These are phyloP conservation scores for Tipula helvola DNA, from an alignment of 2,888 invertebrate species.

Conservation along the genomic window DNA sequence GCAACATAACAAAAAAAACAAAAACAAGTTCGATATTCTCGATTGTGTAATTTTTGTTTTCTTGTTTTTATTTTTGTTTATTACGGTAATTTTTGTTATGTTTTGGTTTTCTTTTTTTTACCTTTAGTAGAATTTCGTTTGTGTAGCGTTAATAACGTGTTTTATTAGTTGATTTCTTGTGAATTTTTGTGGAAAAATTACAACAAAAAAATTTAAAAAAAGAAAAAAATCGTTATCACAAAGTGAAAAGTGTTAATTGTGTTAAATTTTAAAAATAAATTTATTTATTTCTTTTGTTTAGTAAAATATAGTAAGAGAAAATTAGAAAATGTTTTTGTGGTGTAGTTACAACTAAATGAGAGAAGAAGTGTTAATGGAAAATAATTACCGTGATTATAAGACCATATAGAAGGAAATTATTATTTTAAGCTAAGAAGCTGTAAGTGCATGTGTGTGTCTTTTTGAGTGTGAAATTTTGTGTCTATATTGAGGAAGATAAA, in stretches of 20 bases:
- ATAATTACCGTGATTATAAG: background rate
- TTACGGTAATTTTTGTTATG: background rate
- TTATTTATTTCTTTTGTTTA: background rate
- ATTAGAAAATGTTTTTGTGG: background rate
- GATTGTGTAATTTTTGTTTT: background rate
- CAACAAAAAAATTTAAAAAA: background rate
- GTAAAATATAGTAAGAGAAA: background rate
- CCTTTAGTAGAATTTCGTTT: background rate
- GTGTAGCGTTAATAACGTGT: background rate
- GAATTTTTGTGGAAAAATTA: background rate
- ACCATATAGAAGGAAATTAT: background rate
- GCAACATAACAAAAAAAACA: background rate
- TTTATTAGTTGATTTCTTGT: background rate
- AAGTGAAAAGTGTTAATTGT: background rate
- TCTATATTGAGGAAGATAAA: background rate
- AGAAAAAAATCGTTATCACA: background rate
- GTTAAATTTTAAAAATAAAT: background rate
- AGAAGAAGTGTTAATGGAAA: background rate
- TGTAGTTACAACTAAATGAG: background rate
- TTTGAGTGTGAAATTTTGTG: background rate
- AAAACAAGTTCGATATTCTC: background rate
- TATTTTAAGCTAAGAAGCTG: background rate
- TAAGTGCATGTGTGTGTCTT: background rate
- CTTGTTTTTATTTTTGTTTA: background rate
- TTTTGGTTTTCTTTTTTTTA: background rate